These are phyloP conservation scores for Todus mexicanus DNA, from an alignment of 2,797 vertebrate genomes.

Conservation along the genomic window DNA sequence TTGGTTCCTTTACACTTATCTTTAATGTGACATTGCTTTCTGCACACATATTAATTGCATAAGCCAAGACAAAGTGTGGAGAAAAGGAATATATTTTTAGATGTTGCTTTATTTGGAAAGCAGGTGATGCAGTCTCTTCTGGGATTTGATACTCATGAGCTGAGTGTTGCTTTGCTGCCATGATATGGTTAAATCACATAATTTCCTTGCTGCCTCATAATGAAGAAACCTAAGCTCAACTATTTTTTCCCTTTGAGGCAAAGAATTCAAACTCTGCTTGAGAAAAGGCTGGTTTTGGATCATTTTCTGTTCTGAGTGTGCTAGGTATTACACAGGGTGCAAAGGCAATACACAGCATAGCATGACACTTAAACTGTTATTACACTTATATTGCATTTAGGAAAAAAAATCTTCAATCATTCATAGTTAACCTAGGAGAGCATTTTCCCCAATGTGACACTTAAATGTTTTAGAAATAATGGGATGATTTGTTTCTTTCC, in stretches of 20 bases:
- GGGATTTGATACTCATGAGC: conserved; percentile 15
- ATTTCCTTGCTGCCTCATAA: conserved; percentile 63
- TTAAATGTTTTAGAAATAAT: conserved; percentile 57
- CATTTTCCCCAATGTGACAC: conserved; percentile 34
- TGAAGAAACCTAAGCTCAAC: conserved; percentile 41
- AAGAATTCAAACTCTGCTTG: conserved; percentile 66
- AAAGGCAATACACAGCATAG: conserved; percentile 51
- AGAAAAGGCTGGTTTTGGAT: conserved; percentile 66
- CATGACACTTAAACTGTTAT: conserved; percentile 44
- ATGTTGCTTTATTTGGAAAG: conserved; percentile 20
- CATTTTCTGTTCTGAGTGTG: conserved; percentile 61
- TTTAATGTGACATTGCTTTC: background rate
- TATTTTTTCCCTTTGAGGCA: conserved; percentile 20
- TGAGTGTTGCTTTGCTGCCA: background rate
- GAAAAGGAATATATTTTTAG: conserved; percentile 28
- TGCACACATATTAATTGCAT: background rate
- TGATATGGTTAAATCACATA: conserved; percentile 61
- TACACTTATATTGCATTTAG: conserved; percentile 58
- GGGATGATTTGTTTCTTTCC: conserved; percentile 50
- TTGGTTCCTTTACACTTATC: background rate
- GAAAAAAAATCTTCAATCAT: conserved; percentile 49
- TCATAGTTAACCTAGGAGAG: conserved; percentile 47
- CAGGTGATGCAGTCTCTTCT: background rate
- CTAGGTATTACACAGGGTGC: conserved; percentile 67
- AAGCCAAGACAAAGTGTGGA: background rate